phyloP scores from a whole-genome alignment of 2,113 vertebrate genomes.

The Bungarus multicinctus region DNA sequence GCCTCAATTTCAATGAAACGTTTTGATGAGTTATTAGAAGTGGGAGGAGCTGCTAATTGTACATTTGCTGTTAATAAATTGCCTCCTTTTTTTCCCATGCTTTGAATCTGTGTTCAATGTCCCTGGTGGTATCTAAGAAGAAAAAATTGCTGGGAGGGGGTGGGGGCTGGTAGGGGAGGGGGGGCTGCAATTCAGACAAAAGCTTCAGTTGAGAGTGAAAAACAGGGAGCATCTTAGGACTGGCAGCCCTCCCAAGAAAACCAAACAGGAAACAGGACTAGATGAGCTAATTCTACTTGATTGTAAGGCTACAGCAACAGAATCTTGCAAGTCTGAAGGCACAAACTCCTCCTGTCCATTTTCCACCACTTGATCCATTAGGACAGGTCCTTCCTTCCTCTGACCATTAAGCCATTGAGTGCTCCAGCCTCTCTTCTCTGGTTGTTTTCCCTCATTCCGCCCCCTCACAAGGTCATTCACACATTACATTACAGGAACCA shows the following conservation, averaged over 20 bases:
- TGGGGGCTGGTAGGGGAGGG: fast-evolving
- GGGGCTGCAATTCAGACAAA: background rate
- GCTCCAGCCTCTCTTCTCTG: background rate
- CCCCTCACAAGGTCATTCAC: background rate
- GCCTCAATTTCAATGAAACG: slow-evolving; percentile 62
- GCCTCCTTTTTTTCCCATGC: slow-evolving; percentile 35
- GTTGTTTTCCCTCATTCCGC: background rate
- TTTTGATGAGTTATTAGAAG: slow-evolving; percentile 63
- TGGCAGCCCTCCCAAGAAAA: background rate
- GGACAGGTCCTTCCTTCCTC: background rate
- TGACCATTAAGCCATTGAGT: background rate
- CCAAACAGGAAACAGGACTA: background rate
- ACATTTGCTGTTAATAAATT: slow-evolving; percentile 67
- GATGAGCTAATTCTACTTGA: background rate
- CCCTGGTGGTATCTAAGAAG: background rate
- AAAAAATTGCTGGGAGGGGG: background rate
- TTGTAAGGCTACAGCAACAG: background rate
- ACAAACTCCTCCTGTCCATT: background rate
- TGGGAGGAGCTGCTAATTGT: slow-evolving; percentile 55
- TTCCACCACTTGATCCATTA: background rate
- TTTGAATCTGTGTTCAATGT: slow-evolving; percentile 23
- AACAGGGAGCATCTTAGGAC: background rate
- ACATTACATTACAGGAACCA: background rate
- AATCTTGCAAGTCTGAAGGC: background rate
- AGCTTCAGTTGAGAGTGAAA: background rate